A percentile compares a stretch with the other conserved stretches of the same genome.
Conservation (phyloP, 1,140 invertebrate species). For the Drosophila bipectinata region DNA sequence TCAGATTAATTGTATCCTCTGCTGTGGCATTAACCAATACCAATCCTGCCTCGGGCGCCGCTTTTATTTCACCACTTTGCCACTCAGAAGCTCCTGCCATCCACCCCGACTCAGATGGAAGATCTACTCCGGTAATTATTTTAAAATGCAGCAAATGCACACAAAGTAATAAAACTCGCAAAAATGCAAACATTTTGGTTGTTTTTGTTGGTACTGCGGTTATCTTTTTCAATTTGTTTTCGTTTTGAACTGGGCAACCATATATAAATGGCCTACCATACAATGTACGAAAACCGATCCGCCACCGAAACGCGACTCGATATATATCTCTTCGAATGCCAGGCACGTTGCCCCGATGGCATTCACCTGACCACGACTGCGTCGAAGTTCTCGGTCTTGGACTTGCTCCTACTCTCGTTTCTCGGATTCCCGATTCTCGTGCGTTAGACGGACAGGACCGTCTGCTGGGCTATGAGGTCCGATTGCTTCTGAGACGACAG, state of each 20-base stretch:
- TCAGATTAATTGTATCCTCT: not conserved
- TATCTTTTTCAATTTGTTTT: slow-evolving; percentile 70
- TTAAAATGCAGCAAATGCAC: slow-evolving; percentile 82
- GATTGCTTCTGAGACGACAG: slow-evolving; percentile 74
- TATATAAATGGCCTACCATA: slow-evolving; percentile 64
- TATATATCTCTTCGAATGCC: slow-evolving; percentile 57
- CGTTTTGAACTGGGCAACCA: slow-evolving; percentile 62
- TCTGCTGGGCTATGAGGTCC: slow-evolving; percentile 67
- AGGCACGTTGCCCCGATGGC: slow-evolving; percentile 74
- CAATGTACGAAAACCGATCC: slow-evolving; percentile 36
- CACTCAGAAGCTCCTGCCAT: slow-evolving; percentile 11
- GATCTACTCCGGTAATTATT: slow-evolving; percentile 56
- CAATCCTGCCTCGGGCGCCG: slow-evolving; percentile 30
- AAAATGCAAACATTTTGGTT: slow-evolving; percentile 71
- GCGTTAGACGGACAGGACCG: slow-evolving; percentile 70
- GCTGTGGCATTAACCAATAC: slow-evolving; percentile 42
- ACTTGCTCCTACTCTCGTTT: slow-evolving; percentile 10
- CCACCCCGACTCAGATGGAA: slow-evolving; percentile 32
- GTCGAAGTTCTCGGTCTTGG: slow-evolving; percentile 41
- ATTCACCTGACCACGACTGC: slow-evolving; percentile 71
- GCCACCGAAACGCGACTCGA: slow-evolving; percentile 54
- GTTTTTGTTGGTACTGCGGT: slow-evolving; percentile 39
- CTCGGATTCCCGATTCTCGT: slow-evolving; percentile 8
- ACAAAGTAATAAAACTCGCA: slow-evolving; percentile 76
- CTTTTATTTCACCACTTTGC: slow-evolving; percentile 20